phyloP scores from a whole-genome alignment of 2,797 vertebrate genomes.

The Etheostoma nigrum region DNA sequence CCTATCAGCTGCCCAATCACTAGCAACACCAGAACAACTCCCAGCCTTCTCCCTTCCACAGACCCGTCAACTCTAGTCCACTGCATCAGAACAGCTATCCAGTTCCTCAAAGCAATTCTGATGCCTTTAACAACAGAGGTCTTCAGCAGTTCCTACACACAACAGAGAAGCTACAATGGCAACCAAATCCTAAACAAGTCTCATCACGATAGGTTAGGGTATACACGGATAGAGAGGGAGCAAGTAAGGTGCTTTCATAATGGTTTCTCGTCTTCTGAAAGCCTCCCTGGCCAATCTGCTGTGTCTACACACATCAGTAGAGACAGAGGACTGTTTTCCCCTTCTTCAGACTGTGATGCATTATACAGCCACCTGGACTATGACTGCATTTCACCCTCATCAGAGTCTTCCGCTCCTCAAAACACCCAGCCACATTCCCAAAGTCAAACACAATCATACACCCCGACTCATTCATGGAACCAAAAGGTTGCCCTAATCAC shows the following conservation, averaged over 20 bases:
- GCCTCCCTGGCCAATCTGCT: slow-evolving; percentile 44
- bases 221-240: slow-evolving; percentile 49
- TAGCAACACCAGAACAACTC: slow-evolving; percentile 41
- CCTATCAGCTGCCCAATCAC: slow-evolving; percentile 51
- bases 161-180: slow-evolving; percentile 54
- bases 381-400: slow-evolving; percentile 47
- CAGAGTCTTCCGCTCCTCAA: slow-evolving; percentile 43
- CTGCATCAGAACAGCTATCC: slow-evolving; percentile 66
- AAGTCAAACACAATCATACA: slow-evolving; percentile 48
- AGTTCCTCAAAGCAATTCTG: slow-evolving; percentile 49
- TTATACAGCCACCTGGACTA: slow-evolving; percentile 63
- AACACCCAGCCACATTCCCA: slow-evolving; percentile 55
- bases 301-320: slow-evolving; percentile 44
- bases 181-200: slow-evolving; percentile 41
- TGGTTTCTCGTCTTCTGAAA: slow-evolving; percentile 69
- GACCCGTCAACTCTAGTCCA: slow-evolving; percentile 40
- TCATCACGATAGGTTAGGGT: slow-evolving; percentile 49
- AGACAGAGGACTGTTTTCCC: slow-evolving; percentile 59
- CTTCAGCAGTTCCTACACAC: slow-evolving; percentile 43
- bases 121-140: slow-evolving; percentile 51
- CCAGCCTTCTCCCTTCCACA: slow-evolving; percentile 63
- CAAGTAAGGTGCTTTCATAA: slow-evolving; percentile 59
- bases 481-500: slow-evolving; percentile 34
- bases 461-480: slow-evolving; percentile 38
- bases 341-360: slow-evolving; percentile 63